phyloP scores from a whole-genome alignment of 2,888 invertebrate genomes.

The Pegoplata infirma region DNA sequence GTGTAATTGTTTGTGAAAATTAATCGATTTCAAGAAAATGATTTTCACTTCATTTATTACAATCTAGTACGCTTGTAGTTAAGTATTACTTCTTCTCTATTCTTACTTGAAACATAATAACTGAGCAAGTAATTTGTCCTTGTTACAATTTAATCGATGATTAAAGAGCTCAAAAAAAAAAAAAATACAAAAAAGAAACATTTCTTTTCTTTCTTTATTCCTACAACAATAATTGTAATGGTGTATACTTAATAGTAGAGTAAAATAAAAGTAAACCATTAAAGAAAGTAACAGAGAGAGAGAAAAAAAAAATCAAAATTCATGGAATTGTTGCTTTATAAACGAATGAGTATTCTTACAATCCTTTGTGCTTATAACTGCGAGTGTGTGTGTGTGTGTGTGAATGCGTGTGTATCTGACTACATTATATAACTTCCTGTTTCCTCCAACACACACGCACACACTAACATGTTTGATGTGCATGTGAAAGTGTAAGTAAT shows the following conservation, averaged over 20 bases:
- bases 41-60: constrained; percentile 40
- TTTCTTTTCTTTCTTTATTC: too few relatives aligned
- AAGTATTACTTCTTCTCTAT: constrained; percentile 9
- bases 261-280: not conserved
- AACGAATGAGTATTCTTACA: not conserved
- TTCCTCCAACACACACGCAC: not conserved
- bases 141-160: constrained; percentile 57
- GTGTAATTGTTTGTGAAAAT: constrained; percentile 52
- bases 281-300: not conserved
- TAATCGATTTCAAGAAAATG: constrained; percentile 38
- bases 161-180: constrained; percentile 33
- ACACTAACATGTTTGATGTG: not conserved
- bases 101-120: constrained; percentile 6
- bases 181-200: not conserved
- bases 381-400: not conserved
- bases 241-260: not conserved
- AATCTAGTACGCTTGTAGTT: constrained; percentile 16
- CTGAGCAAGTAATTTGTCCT: constrained; percentile 58
- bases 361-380: not conserved
- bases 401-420: constrained; percentile 1
- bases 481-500: constrained; percentile 1
- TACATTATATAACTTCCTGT: constrained; percentile 43
- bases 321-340: constrained; percentile 41
- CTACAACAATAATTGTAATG: not conserved
- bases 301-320: constrained; percentile 14